Conservation (phyloP, 2,888 invertebrate genomes). For the Eupeodes luniger region DNA sequence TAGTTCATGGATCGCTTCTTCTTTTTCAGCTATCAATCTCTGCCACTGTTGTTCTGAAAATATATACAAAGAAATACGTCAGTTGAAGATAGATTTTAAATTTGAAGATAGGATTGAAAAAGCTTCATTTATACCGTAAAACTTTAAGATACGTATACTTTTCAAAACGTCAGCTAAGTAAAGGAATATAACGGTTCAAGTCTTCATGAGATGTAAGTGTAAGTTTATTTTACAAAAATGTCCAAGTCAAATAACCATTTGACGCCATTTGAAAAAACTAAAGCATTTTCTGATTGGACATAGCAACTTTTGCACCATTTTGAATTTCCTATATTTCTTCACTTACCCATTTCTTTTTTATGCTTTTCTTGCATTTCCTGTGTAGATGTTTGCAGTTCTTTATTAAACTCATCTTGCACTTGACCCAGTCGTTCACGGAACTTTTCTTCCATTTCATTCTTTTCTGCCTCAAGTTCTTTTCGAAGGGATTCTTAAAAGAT, state of each 20-base stretch:
- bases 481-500: conserved; percentile 78
- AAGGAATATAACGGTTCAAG: too few species aligned
- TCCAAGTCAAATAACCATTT: too few species aligned
- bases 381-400: conserved; percentile 83
- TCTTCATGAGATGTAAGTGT: too few species aligned
- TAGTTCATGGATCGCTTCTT: conserved; percentile 85
- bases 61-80: neutral
- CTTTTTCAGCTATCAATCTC: conserved; percentile 86
- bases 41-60: conserved; percentile 85
- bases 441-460: conserved; percentile 90
- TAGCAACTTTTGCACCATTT: too few species aligned
- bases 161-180: too few species aligned
- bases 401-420: conserved; percentile 83
- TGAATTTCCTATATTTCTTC: neutral
- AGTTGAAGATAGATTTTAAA: neutral
- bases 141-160: too few species aligned
- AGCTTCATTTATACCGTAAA: too few species aligned
- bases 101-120: too few species aligned
- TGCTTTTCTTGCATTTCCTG: conserved; percentile 88
- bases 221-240: too few species aligned
- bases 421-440: conserved; percentile 87
- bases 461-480: conserved; percentile 87
- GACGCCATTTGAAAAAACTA: too few species aligned
- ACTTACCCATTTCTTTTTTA: conserved; percentile 88
- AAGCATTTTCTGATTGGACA: too few species aligned